Evolutionary conservation across 2,888 invertebrate genomes (phyloP).

Genomic region (Hetaerina titia): DNA sequence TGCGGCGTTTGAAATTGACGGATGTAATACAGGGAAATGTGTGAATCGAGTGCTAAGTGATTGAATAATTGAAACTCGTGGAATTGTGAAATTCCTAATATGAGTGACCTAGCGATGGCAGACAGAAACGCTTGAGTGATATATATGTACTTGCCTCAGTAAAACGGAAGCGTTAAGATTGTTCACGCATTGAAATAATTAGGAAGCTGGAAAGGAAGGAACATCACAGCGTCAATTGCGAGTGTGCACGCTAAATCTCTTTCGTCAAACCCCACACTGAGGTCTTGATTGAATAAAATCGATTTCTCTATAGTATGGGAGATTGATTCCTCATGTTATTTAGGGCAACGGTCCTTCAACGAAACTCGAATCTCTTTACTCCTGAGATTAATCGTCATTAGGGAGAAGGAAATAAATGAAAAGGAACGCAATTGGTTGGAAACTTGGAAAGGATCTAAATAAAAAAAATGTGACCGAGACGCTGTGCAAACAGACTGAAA

Average conservation of each 20-base stretch:
- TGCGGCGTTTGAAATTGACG: neutral
- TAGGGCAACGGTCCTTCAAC: neutral
- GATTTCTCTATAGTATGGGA: neutral
- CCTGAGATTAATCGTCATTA: neutral
- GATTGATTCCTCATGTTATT: neutral
- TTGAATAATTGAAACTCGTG: neutral
- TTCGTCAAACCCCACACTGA: neutral
- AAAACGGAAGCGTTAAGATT: neutral
- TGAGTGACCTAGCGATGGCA: neutral
- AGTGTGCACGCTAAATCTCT: neutral
- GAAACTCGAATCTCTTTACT: neutral
- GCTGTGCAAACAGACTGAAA: constrained; percentile 62
- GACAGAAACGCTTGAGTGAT: neutral
- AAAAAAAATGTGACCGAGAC: neutral
- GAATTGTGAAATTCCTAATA: neutral
- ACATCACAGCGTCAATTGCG: neutral
- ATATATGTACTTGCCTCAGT: too few species aligned
- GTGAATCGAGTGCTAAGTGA: neutral
- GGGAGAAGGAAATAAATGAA: neutral
- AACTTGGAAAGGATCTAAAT: constrained; percentile 21
- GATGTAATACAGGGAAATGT: neutral
- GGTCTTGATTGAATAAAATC: neutral
- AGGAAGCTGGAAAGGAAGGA: neutral
- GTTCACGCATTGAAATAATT: neutral
- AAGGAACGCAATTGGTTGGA: neutral